Evolutionary conservation across 2,888 invertebrate genomes (phyloP), one percentile per base, ranked within the genome.

Genomic region (Lycocerus yunnanus): DNA sequence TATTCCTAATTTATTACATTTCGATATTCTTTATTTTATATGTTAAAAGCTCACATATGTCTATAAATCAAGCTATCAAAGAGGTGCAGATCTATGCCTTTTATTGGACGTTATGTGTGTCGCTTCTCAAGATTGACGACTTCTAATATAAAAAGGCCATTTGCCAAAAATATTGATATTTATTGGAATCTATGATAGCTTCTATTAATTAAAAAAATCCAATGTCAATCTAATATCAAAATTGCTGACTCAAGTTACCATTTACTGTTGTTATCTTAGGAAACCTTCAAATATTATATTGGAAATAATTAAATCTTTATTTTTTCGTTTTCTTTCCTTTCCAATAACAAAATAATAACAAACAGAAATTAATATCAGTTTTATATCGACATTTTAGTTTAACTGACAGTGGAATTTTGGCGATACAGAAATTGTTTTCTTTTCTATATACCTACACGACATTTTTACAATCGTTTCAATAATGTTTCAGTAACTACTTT

Each of bases 31-130:
- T 70, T 70, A 68, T 76, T 76, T 74, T 72, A 72, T 71, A 76
- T 71, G 72, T 69, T 74, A 69, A 69, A 66, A 67, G 74, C 74
- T 76, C 21, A 74, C 76, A 69, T 69, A 69, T 74, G 76, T 76
- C 76, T 71, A 76, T 76, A 79, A 79, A 78, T 78, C 74, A 76
- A 67, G 67, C 71, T 74, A 75, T 77, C 74, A 71, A 70, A 66
- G 58, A 27, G 58, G 63, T 59, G 68, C 75, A 76, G 72, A 66
- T 73, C 76, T 66, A 43, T 70, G 74, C 75, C 66, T 75, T 72
- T 24, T 72, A 59, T 66, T 16, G 60, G 66, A 59, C 67, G 67
- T 75, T 69, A 61, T 73, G 70, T 69, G 74, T 71, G 76, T 78
- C 77, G 68, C 68, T 63, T 60, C 72, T 20, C 61, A 71, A 75